phyloP scores from a whole-genome alignment of 1,140 invertebrate genomes.

The Eurytemora carolleeae region DNA sequence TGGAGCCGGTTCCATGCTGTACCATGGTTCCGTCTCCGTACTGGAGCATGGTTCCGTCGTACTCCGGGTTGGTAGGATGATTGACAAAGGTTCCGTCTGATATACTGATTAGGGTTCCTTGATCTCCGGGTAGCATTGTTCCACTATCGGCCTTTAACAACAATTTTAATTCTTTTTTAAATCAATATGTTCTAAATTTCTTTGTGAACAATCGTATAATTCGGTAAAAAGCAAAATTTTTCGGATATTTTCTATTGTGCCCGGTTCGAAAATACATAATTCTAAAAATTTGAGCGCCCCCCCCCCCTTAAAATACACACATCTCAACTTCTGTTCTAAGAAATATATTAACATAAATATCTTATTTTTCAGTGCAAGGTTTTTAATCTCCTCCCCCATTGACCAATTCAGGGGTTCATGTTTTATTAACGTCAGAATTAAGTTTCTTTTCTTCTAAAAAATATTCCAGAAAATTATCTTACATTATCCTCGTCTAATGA shows the following conservation, averaged over 20 bases:
- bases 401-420: too few species aligned
- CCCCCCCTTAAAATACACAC: too few species aligned
- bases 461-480: too few species aligned
- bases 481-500: too few species aligned
- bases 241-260: not conserved
- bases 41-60: constrained; percentile 30
- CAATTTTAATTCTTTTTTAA: not conserved
- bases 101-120: constrained; percentile 22
- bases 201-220: not conserved
- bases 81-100: constrained; percentile 2
- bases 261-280: not conserved
- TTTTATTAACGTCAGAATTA: too few species aligned
- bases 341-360: too few species aligned
- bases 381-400: too few species aligned
- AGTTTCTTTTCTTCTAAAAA: too few species aligned
- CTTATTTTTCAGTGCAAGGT: too few species aligned
- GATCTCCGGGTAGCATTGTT: constrained; percentile 28
- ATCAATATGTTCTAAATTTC: not conserved
- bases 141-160: constrained; percentile 25
- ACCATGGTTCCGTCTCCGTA: constrained; percentile 12
- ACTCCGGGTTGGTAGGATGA: constrained; percentile 20
- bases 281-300: too few species aligned
- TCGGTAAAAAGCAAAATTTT: not conserved
- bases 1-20: not conserved
- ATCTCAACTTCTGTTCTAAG: too few species aligned